These are phyloP conservation scores for Ptychoptera albimana DNA, from an alignment of 2,888 invertebrate genomes.

Conservation along the genomic window DNA sequence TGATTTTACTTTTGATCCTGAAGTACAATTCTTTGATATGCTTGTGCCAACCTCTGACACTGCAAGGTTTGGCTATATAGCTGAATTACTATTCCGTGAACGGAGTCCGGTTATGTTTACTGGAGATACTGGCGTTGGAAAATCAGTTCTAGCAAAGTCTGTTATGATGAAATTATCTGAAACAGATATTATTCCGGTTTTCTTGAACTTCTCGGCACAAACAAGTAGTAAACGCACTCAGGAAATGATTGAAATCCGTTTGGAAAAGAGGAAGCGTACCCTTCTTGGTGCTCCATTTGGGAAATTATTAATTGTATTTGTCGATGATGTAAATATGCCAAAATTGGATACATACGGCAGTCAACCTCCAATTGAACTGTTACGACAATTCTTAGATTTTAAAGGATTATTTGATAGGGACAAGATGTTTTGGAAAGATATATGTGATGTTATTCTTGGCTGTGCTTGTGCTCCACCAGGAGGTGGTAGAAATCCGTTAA, in stretches of 20 bases:
- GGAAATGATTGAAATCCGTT: conserved; percentile 64
- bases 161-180: conserved; percentile 47
- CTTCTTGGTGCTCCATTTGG: conserved; percentile 69
- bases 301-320: conserved; percentile 68
- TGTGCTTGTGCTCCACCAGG: conserved; percentile 84
- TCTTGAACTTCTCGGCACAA: conserved; percentile 82
- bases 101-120: conserved; percentile 71
- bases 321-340: conserved; percentile 90
- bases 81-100: conserved; percentile 49
- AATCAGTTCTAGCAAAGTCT: conserved; percentile 69
- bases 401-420: conserved; percentile 75
- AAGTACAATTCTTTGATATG: conserved; percentile 72
- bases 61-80: conserved; percentile 52
- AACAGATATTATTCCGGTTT: conserved; percentile 52
- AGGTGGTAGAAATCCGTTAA: conserved; percentile 74
- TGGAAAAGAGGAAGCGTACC: conserved; percentile 68
- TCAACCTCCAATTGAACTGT: conserved; percentile 79
- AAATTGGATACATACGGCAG: conserved; percentile 73
- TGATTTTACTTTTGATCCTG: conserved; percentile 48
- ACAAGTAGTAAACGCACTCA: conserved; percentile 72
- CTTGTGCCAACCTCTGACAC: conserved; percentile 86
- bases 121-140: conserved; percentile 85
- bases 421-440: conserved; percentile 75
- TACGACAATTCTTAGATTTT: conserved; percentile 34
- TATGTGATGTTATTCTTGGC: conserved; percentile 66